phyloP scores from a whole-genome alignment of 2,888 invertebrate species.

The Octonoba sinensis region DNA sequence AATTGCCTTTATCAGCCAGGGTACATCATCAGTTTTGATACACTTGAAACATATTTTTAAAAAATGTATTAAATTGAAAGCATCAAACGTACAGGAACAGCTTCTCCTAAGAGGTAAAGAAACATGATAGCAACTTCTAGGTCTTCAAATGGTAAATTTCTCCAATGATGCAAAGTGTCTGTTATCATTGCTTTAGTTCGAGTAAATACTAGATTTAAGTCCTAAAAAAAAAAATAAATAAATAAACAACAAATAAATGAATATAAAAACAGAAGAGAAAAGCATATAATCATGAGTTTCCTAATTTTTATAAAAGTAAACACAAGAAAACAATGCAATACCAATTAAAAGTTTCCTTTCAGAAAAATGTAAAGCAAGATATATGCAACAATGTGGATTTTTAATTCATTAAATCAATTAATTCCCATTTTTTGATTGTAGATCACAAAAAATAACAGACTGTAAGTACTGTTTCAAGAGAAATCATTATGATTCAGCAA shows the following conservation, averaged over 20 bases:
- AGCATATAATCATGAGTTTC: not conserved
- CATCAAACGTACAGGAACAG: constrained; percentile 50
- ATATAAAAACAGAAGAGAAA: not conserved
- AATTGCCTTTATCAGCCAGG: too few relatives aligned
- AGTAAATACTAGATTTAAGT: constrained; percentile 72
- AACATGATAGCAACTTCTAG: constrained; percentile 74
- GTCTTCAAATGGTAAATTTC: constrained; percentile 71
- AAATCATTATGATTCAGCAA: too few relatives aligned
- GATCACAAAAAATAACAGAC: too few relatives aligned
- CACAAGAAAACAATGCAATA: too few relatives aligned
- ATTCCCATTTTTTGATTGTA: too few relatives aligned
- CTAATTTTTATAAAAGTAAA: not conserved
- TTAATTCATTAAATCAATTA: too few relatives aligned
- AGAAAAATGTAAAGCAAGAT: too few relatives aligned
- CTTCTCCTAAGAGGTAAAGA: constrained; percentile 74
- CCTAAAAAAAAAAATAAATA: constrained; percentile 68
- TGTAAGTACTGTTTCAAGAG: too few relatives aligned
- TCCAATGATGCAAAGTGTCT: constrained; percentile 72
- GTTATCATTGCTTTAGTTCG: constrained; percentile 72
- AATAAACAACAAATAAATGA: constrained; percentile 4
- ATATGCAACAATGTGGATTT: too few relatives aligned
- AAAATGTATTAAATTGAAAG: not conserved
- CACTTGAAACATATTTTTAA: too few relatives aligned
- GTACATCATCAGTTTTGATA: too few relatives aligned
- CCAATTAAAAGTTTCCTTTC: too few relatives aligned